Base-by-base conservation (phyloP, 1,140 invertebrate species). In the Aphis craccivora region DNA sequence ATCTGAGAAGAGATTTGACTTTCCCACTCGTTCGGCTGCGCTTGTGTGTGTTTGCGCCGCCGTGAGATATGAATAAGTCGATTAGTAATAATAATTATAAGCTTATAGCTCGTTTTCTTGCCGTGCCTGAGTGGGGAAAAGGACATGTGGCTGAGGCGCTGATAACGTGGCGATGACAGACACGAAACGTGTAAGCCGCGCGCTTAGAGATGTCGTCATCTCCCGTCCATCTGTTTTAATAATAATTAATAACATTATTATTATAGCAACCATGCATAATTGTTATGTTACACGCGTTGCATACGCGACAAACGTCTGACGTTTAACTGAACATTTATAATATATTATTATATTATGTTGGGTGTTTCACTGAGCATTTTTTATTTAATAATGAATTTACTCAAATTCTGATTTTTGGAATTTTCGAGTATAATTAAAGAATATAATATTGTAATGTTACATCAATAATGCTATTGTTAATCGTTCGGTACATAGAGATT, bases 41-140 rank as follows among this genome's bases (percentile, higher is more conserved):
- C 11, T 2, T 23, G 48, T 35, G 18, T 37, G 48, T 35, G 45
- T 87, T 20, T 45, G 30, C 37, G 84, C 30, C 7, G 3, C 14
- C 18, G 35, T 86, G 30, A 25, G 48, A 89, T 89, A 55, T 89
- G 51, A 89, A 89, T 89, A 40, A 89, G 35, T 89, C 88, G 88
- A 89, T 89, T 89, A 89, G 88, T 53, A 53, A 89, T 53, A 35
- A 89, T 55, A 55, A 53, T 53, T 37, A 53, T 53, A 35, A 89
- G 48, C 87, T 53, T 37, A 48, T 1, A 11, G 45, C 45, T 89
- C 84, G 40, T 86, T 84, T 51, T 86, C 40, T 25, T 25, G 40
- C n/a, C 14, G 25, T 3, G 11, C 23, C 20, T n/a, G 22, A 83
- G 76, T 25, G 23, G 40, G 9, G 83, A 43, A 40, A 40, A 18